Percentiles rank a stretch among this genome's conserved stretches.
Evolutionary conservation across 1,140 invertebrate genomes (phyloP).

Genomic region (Vollenhovia emeryi): DNA sequence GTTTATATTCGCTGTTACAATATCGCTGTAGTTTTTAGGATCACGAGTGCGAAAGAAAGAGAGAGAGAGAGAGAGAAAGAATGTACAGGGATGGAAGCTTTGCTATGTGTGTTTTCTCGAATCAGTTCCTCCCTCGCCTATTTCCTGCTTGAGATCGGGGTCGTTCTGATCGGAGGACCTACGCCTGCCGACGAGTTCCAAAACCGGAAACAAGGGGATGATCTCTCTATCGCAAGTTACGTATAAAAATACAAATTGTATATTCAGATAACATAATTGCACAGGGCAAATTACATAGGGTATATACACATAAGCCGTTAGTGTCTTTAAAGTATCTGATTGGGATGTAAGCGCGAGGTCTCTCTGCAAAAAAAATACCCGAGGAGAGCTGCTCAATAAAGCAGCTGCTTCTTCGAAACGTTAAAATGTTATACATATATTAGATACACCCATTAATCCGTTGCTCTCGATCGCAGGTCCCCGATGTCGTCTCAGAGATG

Average conservation of each 20-base stretch:
- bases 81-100: neutral
- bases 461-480: constrained; percentile 16
- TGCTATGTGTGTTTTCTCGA: neutral
- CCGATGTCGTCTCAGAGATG: neutral
- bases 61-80: constrained; percentile 28
- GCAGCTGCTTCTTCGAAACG: constrained; percentile 8
- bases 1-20: constrained; percentile 26
- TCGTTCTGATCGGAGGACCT: neutral
- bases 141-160: neutral
- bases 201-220: constrained; percentile 6
- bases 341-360: neutral
- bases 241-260: constrained; percentile 41
- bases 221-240: constrained; percentile 2
- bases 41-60: neutral
- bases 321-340: constrained; percentile 53
- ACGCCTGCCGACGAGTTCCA: neutral
- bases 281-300: constrained; percentile 30
- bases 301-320: constrained; percentile 39
- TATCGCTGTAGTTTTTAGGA: constrained; percentile 22
- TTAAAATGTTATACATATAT: constrained; percentile 2
- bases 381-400: neutral
- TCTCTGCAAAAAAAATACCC: neutral
- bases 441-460: constrained; percentile 23
- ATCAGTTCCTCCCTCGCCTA: neutral
- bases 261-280: constrained; percentile 36